Percentiles rank a stretch among this genome's conserved stretches.
phyloP scores from a whole-genome alignment of 2,888 invertebrate species.

The Cheilosia impressa region DNA sequence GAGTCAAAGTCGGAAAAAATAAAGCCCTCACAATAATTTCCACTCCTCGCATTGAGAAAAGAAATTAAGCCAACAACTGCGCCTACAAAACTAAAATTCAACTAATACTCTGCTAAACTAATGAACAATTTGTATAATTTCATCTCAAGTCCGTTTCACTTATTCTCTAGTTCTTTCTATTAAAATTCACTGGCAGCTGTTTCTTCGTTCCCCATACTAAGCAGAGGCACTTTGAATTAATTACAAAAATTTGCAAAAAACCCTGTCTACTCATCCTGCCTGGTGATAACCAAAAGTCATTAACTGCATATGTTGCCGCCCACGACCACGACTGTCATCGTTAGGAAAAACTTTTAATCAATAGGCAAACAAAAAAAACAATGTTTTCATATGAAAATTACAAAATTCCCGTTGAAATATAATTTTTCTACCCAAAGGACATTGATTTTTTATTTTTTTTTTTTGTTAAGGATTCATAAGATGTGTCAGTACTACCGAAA shows the following conservation, averaged over 20 bases:
- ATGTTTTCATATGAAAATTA: conserved; percentile 57
- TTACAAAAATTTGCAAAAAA: conserved; percentile 44
- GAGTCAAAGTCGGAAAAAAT: too few relatives aligned
- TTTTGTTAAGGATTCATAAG: conserved; percentile 49
- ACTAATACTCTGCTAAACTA: conserved; percentile 18
- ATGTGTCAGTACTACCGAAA: conserved; percentile 46
- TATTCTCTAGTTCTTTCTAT: not conserved
- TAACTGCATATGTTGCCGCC: conserved; percentile 62
- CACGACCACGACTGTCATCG: conserved; percentile 47
- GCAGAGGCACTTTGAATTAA: conserved; percentile 54
- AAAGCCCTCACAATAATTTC: too few relatives aligned
- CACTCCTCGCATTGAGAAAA: not conserved
- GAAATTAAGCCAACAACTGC: conserved; percentile 9
- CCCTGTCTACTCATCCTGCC: conserved; percentile 26
- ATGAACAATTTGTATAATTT: conserved; percentile 29
- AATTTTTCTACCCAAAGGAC: conserved; percentile 25
- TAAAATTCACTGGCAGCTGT: conserved; percentile 48
- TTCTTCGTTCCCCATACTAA: conserved; percentile 2
- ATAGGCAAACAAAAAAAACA: conserved; percentile 44
- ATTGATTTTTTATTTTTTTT: conserved; percentile 25
- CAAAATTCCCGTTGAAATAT: conserved; percentile 22
- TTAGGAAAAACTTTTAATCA: conserved; percentile 68
- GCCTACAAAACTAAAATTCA: conserved; percentile 30
- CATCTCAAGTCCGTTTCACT: not conserved
- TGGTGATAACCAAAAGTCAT: conserved; percentile 49